Evolutionary conservation across 2,113 vertebrate species (phyloP).

Genomic region (Mastomys natalensis): DNA sequence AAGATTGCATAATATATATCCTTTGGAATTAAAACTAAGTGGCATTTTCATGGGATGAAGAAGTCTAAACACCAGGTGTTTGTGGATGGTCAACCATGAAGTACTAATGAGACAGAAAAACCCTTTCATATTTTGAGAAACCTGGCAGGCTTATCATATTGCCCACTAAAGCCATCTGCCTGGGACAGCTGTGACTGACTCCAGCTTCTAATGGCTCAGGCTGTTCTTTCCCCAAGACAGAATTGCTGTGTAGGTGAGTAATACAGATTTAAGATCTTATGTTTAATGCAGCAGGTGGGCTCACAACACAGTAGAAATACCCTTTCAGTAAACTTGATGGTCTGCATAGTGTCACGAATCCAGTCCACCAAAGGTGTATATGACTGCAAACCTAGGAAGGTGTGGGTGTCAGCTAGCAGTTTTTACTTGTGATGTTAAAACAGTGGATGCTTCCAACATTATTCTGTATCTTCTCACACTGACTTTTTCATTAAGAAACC

Average conservation of each 20-base stretch:
- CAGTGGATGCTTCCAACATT: neutral
- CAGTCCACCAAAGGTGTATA: neutral
- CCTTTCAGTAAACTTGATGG: constrained; percentile 49
- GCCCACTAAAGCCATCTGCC: constrained; percentile 77
- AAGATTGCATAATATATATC: neutral
- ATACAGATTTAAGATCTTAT: constrained; percentile 64
- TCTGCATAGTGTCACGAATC: neutral
- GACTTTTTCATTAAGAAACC: neutral
- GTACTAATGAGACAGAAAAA: constrained; percentile 76
- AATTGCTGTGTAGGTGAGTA: constrained; percentile 56
- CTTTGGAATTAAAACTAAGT: constrained; percentile 51
- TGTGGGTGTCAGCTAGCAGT: neutral
- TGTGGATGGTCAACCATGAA: constrained; percentile 77
- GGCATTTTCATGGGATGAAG: constrained; percentile 49
- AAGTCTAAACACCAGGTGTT: constrained; percentile 73
- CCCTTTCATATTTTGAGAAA: constrained; percentile 73
- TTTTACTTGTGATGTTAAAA: neutral
- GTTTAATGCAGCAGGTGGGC: constrained; percentile 60
- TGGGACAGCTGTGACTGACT: constrained; percentile 75
- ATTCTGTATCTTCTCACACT: neutral
- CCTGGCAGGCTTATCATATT: constrained; percentile 74
- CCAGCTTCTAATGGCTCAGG: constrained; percentile 37
- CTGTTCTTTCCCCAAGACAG: constrained; percentile 62
- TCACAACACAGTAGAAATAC: constrained; percentile 46
- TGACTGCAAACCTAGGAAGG: neutral